A percentile compares a stretch with the other conserved stretches of the same genome.
Conservation (phyloP, 1,140 invertebrate species). For the Portunus trituberculatus region DNA sequence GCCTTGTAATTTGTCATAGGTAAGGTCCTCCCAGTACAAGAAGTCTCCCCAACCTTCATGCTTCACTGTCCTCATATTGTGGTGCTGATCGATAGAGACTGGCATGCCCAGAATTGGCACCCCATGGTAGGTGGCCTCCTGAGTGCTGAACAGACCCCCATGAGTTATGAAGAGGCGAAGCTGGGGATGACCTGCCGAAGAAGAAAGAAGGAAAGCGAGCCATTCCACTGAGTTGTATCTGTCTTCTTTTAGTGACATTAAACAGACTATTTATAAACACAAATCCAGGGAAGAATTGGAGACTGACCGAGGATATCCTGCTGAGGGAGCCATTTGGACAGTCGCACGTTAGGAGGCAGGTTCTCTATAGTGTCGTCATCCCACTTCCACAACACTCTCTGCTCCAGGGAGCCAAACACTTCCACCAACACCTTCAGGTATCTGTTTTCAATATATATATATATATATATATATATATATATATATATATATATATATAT, state of each 20-base stretch:
- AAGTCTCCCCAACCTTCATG: neutral
- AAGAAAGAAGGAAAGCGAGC: neutral
- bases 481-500: neutral
- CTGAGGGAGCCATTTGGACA: neutral
- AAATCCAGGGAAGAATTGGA: too few relatives aligned
- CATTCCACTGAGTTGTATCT: too few relatives aligned
- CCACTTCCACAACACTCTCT: neutral
- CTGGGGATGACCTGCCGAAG: conserved; percentile 1
- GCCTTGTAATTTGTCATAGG: neutral
- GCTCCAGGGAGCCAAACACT: neutral
- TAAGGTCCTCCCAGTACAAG: conserved; percentile 34
- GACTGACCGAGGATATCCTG: conserved; percentile 14
- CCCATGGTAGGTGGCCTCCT: conserved; percentile 44
- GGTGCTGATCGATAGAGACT: conserved; percentile 28
- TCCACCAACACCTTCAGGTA: conserved; percentile 25
- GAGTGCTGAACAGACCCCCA: conserved; percentile 4
- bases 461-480: too few relatives aligned
- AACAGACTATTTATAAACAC: too few relatives aligned
- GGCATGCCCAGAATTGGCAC: conserved; percentile 30
- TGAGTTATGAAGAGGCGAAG: conserved; percentile 33
- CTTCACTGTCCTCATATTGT: neutral
- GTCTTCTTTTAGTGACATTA: too few relatives aligned
- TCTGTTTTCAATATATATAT: neutral
- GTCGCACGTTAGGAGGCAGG: neutral
- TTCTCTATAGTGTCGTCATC: conserved; percentile 5